Conservation (phyloP, 2,797 vertebrate genomes). For the Sus cebifrons region DNA sequence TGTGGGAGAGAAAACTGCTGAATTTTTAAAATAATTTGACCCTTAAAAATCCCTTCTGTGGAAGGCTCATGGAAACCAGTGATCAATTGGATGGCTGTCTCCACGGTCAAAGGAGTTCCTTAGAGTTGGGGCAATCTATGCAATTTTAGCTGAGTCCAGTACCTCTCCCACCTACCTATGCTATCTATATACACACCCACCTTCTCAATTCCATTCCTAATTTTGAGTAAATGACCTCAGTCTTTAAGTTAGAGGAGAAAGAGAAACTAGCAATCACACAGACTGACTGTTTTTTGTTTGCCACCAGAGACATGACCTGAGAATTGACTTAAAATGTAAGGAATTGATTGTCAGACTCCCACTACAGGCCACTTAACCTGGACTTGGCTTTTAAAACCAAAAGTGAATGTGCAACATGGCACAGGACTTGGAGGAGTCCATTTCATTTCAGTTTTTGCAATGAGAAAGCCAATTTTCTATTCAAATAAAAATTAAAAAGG, state of each 20-base stretch:
- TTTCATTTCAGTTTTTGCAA: not conserved
- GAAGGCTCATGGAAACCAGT: conserved; percentile 41
- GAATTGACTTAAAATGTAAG: not conserved
- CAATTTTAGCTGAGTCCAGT: not conserved
- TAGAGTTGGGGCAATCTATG: rapidly evolving
- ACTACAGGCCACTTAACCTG: not conserved
- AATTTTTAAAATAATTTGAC: conserved; percentile 66
- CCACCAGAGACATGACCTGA: not conserved
- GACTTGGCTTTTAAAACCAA: not conserved
- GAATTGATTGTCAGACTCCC: not conserved
- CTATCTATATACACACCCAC: rapidly evolving
- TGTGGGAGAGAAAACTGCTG: conserved; percentile 29
- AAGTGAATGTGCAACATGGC: rapidly evolving
- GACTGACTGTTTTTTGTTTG: not conserved
- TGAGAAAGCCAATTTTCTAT: not conserved
- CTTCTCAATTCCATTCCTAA: rapidly evolving
- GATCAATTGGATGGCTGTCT: conserved; percentile 22
- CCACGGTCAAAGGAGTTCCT: not conserved
- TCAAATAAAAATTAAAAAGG: not conserved
- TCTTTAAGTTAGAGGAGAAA: not conserved
- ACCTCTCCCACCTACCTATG: too few species aligned
- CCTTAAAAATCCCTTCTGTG: conserved; percentile 39
- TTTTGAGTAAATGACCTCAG: not conserved
- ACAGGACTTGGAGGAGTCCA: not conserved
- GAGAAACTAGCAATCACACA: not conserved